Evolutionary conservation across 2,797 vertebrate genomes (phyloP), one percentile per base, ranked within the genome.

Genomic region (Sternarchorhynchus goeldii): DNA sequence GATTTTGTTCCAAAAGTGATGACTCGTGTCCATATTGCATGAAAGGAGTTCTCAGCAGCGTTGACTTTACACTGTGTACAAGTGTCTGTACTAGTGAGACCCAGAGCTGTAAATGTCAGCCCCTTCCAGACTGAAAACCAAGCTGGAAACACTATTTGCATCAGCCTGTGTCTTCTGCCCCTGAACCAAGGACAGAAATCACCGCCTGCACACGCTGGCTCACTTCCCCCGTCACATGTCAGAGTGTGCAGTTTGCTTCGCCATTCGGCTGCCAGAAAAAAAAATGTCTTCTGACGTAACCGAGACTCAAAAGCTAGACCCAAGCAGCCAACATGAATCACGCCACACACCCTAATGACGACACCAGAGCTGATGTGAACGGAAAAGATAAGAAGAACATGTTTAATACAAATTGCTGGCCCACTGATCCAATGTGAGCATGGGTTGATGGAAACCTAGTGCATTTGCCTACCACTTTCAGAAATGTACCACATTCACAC

Each of bases 321-420:
- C 29, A 78, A 55, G 21, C 73, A 76, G 68, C 79, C 75, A 72
- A 60, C n/a, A 78, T 62, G 45, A 39, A 77, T 64, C 59, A 66
- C 53, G 34, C n/a, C 25, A 53, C 21, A 57, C 70, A 76, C 60
- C 66, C 75, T 71, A 82, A 80, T 78, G 80, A 83, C 70, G 64
- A 81, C 68, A 65, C 39, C 17, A 77, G 63, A 77, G 68, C 73
- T 65, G 65, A 81, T 81, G 82, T 82, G 59, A 82, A 80, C 81
- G 69, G 7, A 72, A 78, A 79, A 78, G 65, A 79, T 78, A 67
- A 67, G 73, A 83, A 68, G 73, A 45, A 8, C 73, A 74, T 39
- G 58, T 65, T 70, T 67, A 63, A 74, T 79, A 39, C 41, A 57
- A 41, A 39, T 73, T 66, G 34, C 72, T 53, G 60, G 57, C 73